Evolutionary conservation across 2,888 invertebrate species (phyloP), one percentile per base, ranked within the genome.

Genomic region (Leuctra nigra): DNA sequence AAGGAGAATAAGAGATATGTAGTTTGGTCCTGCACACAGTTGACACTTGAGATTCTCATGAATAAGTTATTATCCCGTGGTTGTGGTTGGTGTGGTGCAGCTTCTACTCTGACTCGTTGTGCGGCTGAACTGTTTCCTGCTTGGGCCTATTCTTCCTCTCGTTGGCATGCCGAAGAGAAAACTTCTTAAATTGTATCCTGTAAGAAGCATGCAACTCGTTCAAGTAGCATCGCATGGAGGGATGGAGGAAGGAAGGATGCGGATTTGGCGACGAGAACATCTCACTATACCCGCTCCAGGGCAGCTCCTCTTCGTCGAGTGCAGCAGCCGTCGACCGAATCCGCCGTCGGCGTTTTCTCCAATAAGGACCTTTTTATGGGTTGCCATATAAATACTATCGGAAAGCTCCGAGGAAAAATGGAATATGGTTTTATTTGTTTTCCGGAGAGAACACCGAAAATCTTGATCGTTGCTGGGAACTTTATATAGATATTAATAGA

Each of bases 21-120:
- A n/a, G n/a, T n/a, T n/a, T n/a, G n/a, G n/a, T n/a, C n/a, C 46
- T 29, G 33, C 54, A 48, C 25, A 35, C 38, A 38, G 53, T 53
- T 57, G 44, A 53, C 53, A 57, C 53, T 53, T 33, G 53, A 56
- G 46, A 53, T 25, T n/a, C 55, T 48, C 55, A 55, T 55, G 55
- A 55, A 55, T 55, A 55, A 55, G 48, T 55, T 48, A n/a, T n/a
- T n/a, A 55, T 55, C 54, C n/a, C 13, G 23, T 36, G 36, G 41
- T 18, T 20, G 6, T 11, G 6, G 7, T 29, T 29, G 7, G 41
- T 36, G 36, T 18, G 20, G 41, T 41, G 6, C 14, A 41, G 41
- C 41, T 41, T 29, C 6, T 29, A 18, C 18, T 4, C 41, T 16
- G 41, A 7, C 24, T 2, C n/a, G 11, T 6, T 29, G 29, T 7